Evolutionary conservation across 2,888 invertebrate species (phyloP), one percentile per base, ranked within the genome.

Genomic region (Glyphotaelius pellucidus): DNA sequence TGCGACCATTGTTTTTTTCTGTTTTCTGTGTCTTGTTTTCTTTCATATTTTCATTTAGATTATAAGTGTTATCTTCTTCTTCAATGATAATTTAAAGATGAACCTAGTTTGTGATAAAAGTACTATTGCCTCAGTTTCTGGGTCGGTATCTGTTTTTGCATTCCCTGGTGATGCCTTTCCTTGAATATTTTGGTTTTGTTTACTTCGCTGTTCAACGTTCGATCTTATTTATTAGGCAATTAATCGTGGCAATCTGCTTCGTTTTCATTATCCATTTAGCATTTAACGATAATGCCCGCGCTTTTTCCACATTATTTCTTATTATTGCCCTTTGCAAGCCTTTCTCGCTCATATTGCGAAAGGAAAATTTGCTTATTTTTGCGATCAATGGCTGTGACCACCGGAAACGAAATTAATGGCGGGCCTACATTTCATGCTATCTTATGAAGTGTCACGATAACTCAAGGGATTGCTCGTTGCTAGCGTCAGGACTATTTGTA

Each of bases 211-310:
- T 52, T 79, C 89, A 84, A n/a, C n/a, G 90, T 88, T 92, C 92
- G 91, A 92, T 91, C 92, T 92, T 92, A 92, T 92, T 92, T 92
- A 92, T 92, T 52, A 85, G 47, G 90, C 91, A 92, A 92, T 92
- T 92, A 92, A 92, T 92, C 91, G 90, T 80, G 42, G 35, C 91
- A 91, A 91, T 91, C 91, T 87, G 91, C 91, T 92, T 52, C 90
- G 92, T 79, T 90, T 89, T 92, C 92, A 92, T 92, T 92, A 92
- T 90, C 88, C 90, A 67, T 85, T 91, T 86, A 86, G 30, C 90
- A 81, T 81, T 52, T 80, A 89, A 80, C 83, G 90, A 90, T 83
- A 90, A 47, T 47, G 83, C 32, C 83, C 83, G 67, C 89, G 87
- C 87, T 87, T 87, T 87, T 87, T 87, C 87, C n/a, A 52, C 87